Base-by-base conservation (phyloP, 30 jellyfish, hydroid and myxozoan species). In the Aurelia sp. region DNA sequence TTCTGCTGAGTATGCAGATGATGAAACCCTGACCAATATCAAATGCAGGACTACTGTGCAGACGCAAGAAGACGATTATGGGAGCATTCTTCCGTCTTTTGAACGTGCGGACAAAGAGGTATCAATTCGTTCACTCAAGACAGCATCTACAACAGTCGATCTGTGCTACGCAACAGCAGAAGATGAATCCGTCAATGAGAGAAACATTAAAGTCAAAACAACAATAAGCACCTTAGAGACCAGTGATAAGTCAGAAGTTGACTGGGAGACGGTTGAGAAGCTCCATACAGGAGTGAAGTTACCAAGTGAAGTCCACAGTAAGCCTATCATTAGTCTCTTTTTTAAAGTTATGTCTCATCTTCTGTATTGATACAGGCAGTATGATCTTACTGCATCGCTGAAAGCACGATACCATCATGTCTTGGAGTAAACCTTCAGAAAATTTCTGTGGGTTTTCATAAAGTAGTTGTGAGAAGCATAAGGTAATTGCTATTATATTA, bases 91-190 rank as follows among this genome's bases (percentile, higher is more conserved):
- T 4, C 24, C 69, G 16, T 59, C 24, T 59, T n/a, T 7, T 21
- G 69, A 59, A 1, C 33, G 33, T 59, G 33, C 11, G 27, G 57
- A 60, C 47, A 64, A 62, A 5, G 74, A 17, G 15, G 67, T 16
- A n/a, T 61, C 79, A 0, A 44, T 67, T 47, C 90, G 81, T 38
- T 80, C 72, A 30, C 62, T 80, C 21, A 53, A 19, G 52, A 80
- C 90, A 12, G 90, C 51, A 8, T 55, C 66, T 15, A 51, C 90
- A 0, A 80, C 90, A 16, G 78, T 80, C 1, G 90, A 80, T 5
- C 33, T 30, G 5, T 80, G 90, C 65, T 80, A 63, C 18, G 81
- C 90, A 47, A 80, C 90, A 7, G 90, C 90, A 10, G 90, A 80
- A n/a, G 78, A 80, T 17, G 90, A 80, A 33, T 80, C 90, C 22